Evolutionary conservation across 1,140 invertebrate genomes (phyloP).

Genomic region (Panagrolaimus sp.): DNA sequence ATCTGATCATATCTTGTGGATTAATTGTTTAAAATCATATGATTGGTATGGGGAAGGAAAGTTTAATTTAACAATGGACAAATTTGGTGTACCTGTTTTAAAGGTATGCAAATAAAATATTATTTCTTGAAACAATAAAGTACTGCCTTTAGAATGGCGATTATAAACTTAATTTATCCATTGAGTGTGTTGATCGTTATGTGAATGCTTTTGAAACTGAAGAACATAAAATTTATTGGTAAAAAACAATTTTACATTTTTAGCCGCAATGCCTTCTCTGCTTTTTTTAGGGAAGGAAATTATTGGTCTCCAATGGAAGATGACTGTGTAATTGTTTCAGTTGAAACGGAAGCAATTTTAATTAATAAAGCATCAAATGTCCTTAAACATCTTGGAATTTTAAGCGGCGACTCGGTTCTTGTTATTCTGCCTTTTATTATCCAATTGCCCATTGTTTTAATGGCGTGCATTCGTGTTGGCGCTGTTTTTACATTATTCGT

Average conservation of each 20-base stretch:
- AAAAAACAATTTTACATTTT: background rate
- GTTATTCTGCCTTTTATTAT: slow-evolving; percentile 24
- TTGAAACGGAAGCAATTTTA: slow-evolving; percentile 15
- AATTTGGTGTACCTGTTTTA: slow-evolving; percentile 24
- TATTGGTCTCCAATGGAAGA: slow-evolving; percentile 16
- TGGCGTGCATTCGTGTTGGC: slow-evolving; percentile 22
- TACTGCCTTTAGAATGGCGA: slow-evolving; percentile 22
- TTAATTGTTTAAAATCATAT: slow-evolving; percentile 25
- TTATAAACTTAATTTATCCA: slow-evolving; percentile 22
- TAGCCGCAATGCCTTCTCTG: background rate
- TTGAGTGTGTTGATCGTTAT: slow-evolving; percentile 21
- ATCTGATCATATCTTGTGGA: slow-evolving; percentile 25
- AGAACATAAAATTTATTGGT: slow-evolving; percentile 22
- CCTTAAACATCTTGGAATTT: slow-evolving; percentile 8
- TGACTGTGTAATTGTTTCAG: slow-evolving; percentile 19
- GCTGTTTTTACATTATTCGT: slow-evolving; percentile 27
- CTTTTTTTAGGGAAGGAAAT: slow-evolving; percentile 25
- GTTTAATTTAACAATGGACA: slow-evolving; percentile 22
- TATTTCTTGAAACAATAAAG: background rate
- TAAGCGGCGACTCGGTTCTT: slow-evolving; percentile 13
- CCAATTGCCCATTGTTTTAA: slow-evolving; percentile 17
- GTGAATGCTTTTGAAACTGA: slow-evolving; percentile 1
- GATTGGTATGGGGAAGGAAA: slow-evolving; percentile 23
- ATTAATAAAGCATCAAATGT: slow-evolving; percentile 23
- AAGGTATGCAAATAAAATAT: slow-evolving; percentile 1